Evolutionary conservation across 2,888 invertebrate genomes (phyloP), one percentile per base, ranked within the genome.

Genomic region (Harpagoxenus sublaevis): DNA sequence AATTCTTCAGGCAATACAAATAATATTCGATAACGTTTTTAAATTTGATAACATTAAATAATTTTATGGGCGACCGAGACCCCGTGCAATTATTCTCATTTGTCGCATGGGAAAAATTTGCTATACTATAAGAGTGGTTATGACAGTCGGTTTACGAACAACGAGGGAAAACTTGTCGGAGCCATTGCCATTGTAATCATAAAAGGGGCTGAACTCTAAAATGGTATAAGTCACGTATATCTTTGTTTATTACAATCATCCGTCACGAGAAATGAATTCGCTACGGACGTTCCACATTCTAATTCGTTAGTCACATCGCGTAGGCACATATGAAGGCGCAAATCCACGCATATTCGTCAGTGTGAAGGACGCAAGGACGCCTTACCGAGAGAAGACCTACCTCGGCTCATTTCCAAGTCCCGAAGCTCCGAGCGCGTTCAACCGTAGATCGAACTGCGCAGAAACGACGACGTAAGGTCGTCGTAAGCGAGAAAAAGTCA

Each of bases 391-490:
- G 12, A 5, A 28, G 23, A 70, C 45, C 74, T n/a, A 55, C n/a
- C 70, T 51, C 77, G 62, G 75, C 88, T 87, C 88, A 81, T 89
- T 88, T 77, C 71, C 87, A 51, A 70, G 66, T 57, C 42, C 35
- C 74, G 68, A 78, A 75, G 88, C 84, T 53, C 70, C 86, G 83
- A 66, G 83, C 85, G 87, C 87, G 83, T 85, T 87, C 86, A 81
- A 87, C 83, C 89, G 83, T 81, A 88, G 89, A 87, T 88, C 91
- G 90, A 92, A 90, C 88, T 89, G 90, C 87, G 89, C 89, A 86
- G 87, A 87, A 86, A 82, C 85, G 85, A 63, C 84, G 84, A 82
- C 83, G 79, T 66, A 79, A 71, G 84, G 84, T 81, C 84, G 83
- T 82, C 65, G 73, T 60, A 48, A 73, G 60, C 57, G 70, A 81